Evolutionary conservation across 1,140 invertebrate species (phyloP), one percentile per base, ranked within the genome.

Genomic region (Dermatophagoides farinae): DNA sequence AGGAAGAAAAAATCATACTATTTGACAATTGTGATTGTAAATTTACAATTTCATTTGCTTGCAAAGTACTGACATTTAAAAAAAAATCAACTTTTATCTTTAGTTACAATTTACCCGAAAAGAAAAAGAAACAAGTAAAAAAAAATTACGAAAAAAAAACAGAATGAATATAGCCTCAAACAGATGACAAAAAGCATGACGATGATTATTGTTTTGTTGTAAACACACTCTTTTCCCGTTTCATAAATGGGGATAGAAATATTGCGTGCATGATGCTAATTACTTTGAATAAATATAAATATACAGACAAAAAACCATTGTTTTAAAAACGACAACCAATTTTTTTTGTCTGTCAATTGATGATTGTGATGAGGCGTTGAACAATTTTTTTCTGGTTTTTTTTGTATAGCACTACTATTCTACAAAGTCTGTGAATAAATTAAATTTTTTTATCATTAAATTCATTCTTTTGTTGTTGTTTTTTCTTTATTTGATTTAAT

Each of bases 241-340:
- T 16, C 43, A 5, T 20, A 10, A 10, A 20, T 44, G 18, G 16
- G 16, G 51, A 53, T 53, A 53, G 51, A 53, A 22, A 53, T 53
- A 53, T 53, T 53, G 51, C 51, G 51, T 53, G 51, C 51, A 53
- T 53, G 51, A 53, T 53, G 51, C 51, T 53, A 53, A 53, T 53
- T 53, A 53, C 51, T 53, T 53, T 16, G 51, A 16, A 2, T 23
- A 9, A n/a, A n/a, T n/a, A n/a, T n/a, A n/a, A n/a, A n/a, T n/a
- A n/a, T n/a, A n/a, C n/a, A n/a, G n/a, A n/a, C n/a, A n/a, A n/a
- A n/a, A 4, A 47, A 31, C 31, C 31, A 31, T 31, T 31, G 31
- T 31, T 31, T 31, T 31, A 31, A 31, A 31, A 31, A 31, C 8
- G 31, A 31, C 31, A 31, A 31, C 8, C 31, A 31, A 31, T 31